These are phyloP conservation scores for Suricata suricatta DNA, from an alignment of 2,113 vertebrate species.

Conservation along the genomic window DNA sequence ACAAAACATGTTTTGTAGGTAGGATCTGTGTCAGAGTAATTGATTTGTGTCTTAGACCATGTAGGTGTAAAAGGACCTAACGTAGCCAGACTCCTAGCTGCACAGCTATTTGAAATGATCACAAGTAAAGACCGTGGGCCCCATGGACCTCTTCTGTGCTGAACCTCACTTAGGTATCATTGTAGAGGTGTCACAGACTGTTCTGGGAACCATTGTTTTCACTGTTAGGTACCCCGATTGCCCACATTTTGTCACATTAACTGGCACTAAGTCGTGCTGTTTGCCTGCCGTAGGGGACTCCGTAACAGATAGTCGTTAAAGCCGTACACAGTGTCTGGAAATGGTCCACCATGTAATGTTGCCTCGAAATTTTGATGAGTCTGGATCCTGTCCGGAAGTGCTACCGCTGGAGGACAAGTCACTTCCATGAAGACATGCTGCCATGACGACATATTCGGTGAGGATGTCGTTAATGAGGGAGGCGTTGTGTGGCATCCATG, in stretches of 20 bases:
- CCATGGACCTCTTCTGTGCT: background rate
- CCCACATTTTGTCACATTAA: background rate
- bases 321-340: background rate
- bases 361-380: background rate
- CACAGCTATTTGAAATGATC: background rate
- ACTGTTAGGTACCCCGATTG: background rate
- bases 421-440: background rate
- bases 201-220: background rate
- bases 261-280: background rate
- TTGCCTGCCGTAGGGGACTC: background rate
- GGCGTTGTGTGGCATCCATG: background rate
- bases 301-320: no score
- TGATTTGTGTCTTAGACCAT: background rate
- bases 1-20: background rate
- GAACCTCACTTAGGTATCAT: background rate
- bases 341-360: background rate
- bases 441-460: background rate
- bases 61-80: background rate
- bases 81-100: background rate
- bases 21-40: background rate
- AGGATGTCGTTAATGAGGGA: background rate
- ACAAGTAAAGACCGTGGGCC: background rate
- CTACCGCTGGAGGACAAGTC: background rate
- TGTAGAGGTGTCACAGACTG: background rate
- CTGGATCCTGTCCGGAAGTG: background rate